phyloP scores from a whole-genome alignment of 2,888 invertebrate species.

The Drosophila picticornis region DNA sequence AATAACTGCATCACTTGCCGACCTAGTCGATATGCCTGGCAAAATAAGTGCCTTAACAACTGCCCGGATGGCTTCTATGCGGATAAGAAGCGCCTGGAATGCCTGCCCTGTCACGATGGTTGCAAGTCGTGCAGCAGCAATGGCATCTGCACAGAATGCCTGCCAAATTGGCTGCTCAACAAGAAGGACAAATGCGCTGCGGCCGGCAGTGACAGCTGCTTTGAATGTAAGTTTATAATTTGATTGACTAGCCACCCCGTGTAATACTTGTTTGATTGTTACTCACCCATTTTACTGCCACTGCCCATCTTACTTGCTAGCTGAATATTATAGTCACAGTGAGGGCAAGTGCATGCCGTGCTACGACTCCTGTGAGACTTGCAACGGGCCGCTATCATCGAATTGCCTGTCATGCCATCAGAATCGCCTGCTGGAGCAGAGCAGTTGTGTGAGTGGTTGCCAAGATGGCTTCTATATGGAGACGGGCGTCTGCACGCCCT shows the following conservation, averaged over 20 bases:
- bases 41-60: constrained; percentile 90
- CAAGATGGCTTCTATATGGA: constrained; percentile 91
- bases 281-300: constrained; percentile 38
- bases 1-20: constrained; percentile 93
- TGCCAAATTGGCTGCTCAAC: constrained; percentile 90
- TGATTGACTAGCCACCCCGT: neutral
- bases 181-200: constrained; percentile 91
- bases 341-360: constrained; percentile 91
- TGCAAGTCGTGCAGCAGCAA: constrained; percentile 91
- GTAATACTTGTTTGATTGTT: too few relatives aligned
- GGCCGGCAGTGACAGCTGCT: constrained; percentile 89
- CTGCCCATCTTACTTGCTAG: constrained; percentile 83
- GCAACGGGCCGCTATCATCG: constrained; percentile 90
- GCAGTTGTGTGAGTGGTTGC: constrained; percentile 91
- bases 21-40: constrained; percentile 89
- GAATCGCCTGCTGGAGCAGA: constrained; percentile 90
- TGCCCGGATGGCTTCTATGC: constrained; percentile 92
- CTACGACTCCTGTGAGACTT: constrained; percentile 92
- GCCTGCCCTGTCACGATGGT: constrained; percentile 91
- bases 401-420: constrained; percentile 91
- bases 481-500: constrained; percentile 91
- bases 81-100: constrained; percentile 92
- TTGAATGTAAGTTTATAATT: constrained; percentile 86
- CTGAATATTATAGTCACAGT: constrained; percentile 90
- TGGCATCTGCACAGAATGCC: constrained; percentile 90